Evolutionary conservation across 2,797 vertebrate species (phyloP).

Genomic region (Pempheris klunzingeri): DNA sequence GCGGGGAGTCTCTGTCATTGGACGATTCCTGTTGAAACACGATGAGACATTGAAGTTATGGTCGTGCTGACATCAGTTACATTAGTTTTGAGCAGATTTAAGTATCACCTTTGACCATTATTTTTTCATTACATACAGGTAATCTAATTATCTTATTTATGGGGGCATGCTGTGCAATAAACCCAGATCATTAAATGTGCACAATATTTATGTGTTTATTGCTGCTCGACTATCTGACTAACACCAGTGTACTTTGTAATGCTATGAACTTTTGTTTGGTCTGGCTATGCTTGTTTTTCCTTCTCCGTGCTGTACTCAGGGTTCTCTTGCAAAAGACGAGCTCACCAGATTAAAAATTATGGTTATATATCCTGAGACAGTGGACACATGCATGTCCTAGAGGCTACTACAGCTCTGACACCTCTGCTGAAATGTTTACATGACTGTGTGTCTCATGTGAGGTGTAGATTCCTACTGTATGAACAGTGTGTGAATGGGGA

Average conservation of each 20-base stretch:
- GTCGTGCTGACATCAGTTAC: too few species aligned
- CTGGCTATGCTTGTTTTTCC: neutral
- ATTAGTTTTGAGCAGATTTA: too few species aligned
- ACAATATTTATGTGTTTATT: too few species aligned
- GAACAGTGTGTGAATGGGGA: too few species aligned
- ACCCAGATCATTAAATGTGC: too few species aligned
- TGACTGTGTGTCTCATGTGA: neutral
- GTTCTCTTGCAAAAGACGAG: neutral
- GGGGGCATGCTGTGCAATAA: too few species aligned
- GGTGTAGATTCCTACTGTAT: neutral
- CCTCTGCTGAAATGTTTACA: neutral
- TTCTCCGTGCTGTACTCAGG: neutral
- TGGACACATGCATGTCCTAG: neutral
- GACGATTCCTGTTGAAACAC: constrained; percentile 77
- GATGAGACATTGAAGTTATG: neutral
- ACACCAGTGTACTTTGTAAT: neutral
- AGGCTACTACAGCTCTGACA: neutral
- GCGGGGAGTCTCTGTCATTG: constrained; percentile 82
- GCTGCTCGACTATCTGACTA: neutral
- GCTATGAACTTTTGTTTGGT: neutral
- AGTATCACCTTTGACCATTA: too few species aligned
- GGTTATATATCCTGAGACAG: neutral
- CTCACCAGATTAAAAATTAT: neutral
- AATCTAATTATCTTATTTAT: too few species aligned
- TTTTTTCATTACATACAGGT: too few species aligned